phyloP scores from a whole-genome alignment of 2,888 invertebrate genomes.

The Limnephilus rhombicus region DNA sequence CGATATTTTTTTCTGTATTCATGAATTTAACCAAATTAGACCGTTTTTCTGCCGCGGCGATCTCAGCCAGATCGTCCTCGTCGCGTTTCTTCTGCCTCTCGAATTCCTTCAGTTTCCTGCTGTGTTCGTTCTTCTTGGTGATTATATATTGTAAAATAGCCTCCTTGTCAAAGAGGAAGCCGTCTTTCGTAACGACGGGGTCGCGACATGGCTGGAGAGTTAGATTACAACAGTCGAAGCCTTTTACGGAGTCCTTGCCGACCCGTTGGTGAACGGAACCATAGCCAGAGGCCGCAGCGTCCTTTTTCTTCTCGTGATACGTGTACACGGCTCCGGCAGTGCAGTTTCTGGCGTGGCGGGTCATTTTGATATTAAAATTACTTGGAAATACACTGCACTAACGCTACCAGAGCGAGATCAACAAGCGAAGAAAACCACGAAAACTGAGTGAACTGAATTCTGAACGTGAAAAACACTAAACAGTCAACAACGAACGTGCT shows the following conservation, averaged over 20 bases:
- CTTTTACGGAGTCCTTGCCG: conserved; percentile 96
- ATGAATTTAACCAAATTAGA: conserved; percentile 88
- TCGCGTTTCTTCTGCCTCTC: conserved; percentile 91
- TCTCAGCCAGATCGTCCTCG: conserved; percentile 83
- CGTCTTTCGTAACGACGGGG: conserved; percentile 80
- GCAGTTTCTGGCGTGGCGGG: conserved; percentile 97
- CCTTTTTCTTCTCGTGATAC: conserved; percentile 98
- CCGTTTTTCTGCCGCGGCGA: conserved; percentile 85
- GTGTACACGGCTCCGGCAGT: conserved; percentile 99
- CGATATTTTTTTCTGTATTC: conserved; percentile 89
- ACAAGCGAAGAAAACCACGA: too few species aligned
- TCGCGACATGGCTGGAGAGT: conserved; percentile 95
- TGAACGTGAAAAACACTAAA: too few species aligned
- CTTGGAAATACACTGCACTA: too few species aligned
- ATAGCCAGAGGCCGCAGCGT: conserved; percentile 96
- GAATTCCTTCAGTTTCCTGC: conserved; percentile 93
- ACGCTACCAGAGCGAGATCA: too few species aligned
- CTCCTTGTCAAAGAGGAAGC: conserved; percentile 97
- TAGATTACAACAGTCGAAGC: conserved; percentile 98
- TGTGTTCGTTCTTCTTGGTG: conserved; percentile 94
- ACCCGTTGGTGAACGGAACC: conserved; percentile 91
- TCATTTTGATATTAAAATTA: conserved; percentile 78
- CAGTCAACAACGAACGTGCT: too few species aligned
- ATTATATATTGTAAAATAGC: conserved; percentile 96
- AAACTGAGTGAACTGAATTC: too few species aligned